phyloP scores from a whole-genome alignment of 2,888 invertebrate species.

The Drosophila vallismaia region DNA sequence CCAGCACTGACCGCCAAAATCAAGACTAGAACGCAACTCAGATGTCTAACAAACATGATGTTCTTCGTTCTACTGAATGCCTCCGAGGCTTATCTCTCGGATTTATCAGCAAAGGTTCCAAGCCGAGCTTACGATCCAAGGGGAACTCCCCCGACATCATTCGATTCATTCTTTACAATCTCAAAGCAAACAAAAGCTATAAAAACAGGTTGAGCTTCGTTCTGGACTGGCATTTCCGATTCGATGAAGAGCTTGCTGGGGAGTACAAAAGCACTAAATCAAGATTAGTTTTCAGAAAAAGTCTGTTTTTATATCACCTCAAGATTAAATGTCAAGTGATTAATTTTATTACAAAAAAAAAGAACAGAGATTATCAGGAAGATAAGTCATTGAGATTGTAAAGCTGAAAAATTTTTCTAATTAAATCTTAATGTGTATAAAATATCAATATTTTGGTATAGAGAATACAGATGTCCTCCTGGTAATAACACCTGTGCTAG shows the following conservation, averaged over 20 bases:
- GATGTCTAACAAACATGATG: conserved; percentile 14
- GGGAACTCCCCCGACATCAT: conserved; percentile 12
- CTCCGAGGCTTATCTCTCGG: conserved; percentile 15
- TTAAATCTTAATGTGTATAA: neutral
- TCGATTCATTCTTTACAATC: conserved; percentile 7
- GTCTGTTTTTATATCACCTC: too few species aligned
- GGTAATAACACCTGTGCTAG: conserved; percentile 2
- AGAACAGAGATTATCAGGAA: neutral
- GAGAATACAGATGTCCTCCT: neutral
- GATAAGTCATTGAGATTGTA: neutral
- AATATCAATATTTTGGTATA: neutral
- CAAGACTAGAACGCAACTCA: neutral
- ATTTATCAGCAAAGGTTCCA: conserved; percentile 20
- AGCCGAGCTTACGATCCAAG: conserved; percentile 16
- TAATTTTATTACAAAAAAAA: too few species aligned
- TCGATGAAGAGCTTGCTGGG: neutral
- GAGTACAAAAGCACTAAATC: neutral
- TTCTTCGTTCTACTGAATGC: conserved; percentile 6
- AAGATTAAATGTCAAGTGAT: too few species aligned
- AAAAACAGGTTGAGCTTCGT: conserved; percentile 21
- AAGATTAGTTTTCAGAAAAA: neutral
- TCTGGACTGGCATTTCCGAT: conserved; percentile 20
- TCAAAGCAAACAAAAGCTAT: conserved; percentile 3
- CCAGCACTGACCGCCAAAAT: conserved; percentile 15
- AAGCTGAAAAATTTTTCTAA: neutral